phyloP scores from a whole-genome alignment of 2,113 vertebrate genomes.

The Trachemys scripta region DNA sequence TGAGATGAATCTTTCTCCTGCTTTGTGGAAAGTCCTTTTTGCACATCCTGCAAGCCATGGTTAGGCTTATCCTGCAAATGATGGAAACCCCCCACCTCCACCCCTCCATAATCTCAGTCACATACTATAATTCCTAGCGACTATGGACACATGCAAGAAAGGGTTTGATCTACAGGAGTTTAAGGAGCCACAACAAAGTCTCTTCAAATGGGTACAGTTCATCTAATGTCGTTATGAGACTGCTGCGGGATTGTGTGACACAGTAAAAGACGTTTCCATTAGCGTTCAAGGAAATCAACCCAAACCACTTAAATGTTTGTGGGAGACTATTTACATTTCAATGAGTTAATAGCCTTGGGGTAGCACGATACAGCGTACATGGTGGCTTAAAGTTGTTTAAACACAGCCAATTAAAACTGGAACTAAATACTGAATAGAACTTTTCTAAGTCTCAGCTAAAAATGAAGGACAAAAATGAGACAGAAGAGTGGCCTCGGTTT shows the following conservation, averaged over 20 bases:
- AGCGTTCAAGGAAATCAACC: not conserved
- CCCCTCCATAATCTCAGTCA: rapidly evolving
- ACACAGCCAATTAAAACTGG: not conserved
- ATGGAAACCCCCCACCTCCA: not conserved
- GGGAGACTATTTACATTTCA: not conserved
- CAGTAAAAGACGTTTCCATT: not conserved
- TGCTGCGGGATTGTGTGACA: not conserved
- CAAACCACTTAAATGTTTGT: not conserved
- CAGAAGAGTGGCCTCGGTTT: not conserved
- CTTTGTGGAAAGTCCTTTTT: not conserved
- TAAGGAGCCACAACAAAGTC: constrained; percentile 25
- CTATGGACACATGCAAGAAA: not conserved
- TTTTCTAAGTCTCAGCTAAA: not conserved
- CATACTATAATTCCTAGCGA: not conserved
- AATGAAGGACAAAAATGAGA: not conserved
- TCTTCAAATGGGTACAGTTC: not conserved
- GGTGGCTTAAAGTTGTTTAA: not conserved
- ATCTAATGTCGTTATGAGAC: not conserved
- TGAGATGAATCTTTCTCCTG: not conserved
- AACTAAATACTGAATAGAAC: not conserved
- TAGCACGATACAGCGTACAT: not conserved
- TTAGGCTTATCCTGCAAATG: not conserved
- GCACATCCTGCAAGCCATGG: not conserved
- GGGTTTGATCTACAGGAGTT: not conserved
- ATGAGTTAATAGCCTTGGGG: not conserved